These are phyloP conservation scores for Paratrypauchen microcephalus DNA, from an alignment of 2,797 vertebrate species.

Conservation along the genomic window DNA sequence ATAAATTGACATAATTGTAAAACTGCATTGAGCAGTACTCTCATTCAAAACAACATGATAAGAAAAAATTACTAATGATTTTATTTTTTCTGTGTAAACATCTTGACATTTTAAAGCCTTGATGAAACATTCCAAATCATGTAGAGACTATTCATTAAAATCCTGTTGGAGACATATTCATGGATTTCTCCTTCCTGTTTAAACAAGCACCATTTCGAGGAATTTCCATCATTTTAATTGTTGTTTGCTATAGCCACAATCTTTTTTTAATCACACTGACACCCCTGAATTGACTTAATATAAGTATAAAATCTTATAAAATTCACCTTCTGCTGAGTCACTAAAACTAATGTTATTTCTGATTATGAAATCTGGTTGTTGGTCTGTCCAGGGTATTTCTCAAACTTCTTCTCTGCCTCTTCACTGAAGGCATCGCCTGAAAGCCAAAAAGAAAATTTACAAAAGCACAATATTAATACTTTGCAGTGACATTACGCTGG, in stretches of 20 bases:
- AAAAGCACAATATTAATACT: too few species aligned
- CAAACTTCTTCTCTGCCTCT: constrained; percentile 90
- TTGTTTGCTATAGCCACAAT: too few species aligned
- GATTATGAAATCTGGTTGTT: constrained; percentile 89
- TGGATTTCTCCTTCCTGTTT: too few species aligned
- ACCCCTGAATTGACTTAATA: constrained; percentile 6
- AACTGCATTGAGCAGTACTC: too few species aligned
- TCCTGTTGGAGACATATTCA: constrained; percentile 11
- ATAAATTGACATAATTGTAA: not conserved
- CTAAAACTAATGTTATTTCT: not conserved
- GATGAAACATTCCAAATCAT: constrained; percentile 41
- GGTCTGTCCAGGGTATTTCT: constrained; percentile 94
- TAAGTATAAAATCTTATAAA: constrained; percentile 66
- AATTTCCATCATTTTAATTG: too few species aligned
- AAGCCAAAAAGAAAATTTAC: not conserved
- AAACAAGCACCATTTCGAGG: too few species aligned
- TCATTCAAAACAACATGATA: not conserved
- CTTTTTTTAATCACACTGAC: too few species aligned
- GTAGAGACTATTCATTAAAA: constrained; percentile 25
- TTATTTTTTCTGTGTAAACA: constrained; percentile 18
- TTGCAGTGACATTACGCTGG: too few species aligned
- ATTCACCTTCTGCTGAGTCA: constrained; percentile 3
- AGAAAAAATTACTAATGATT: not conserved
- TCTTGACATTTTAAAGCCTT: constrained; percentile 25
- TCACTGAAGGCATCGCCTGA: constrained; percentile 93